Percentiles rank a stretch among this genome's conserved stretches.
phyloP scores from a whole-genome alignment of 1,140 invertebrate genomes.

The Pachypeltis micranthus region DNA sequence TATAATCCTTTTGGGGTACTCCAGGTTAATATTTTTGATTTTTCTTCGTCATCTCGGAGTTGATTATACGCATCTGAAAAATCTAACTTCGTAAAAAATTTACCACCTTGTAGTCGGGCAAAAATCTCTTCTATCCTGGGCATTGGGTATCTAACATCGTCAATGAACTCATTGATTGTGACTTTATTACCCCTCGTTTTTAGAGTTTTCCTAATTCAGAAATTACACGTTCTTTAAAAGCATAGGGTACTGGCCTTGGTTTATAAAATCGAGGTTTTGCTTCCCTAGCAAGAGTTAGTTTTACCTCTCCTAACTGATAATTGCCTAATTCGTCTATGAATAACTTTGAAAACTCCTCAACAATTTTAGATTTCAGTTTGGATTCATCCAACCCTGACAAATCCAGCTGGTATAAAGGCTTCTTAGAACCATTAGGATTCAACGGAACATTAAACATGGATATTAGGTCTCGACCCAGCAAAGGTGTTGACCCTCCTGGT shows the following conservation, averaged over 20 bases:
- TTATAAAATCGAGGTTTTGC: slow-evolving; percentile 21
- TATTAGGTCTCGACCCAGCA: neutral
- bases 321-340: neutral
- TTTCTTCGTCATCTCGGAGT: neutral
- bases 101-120: slow-evolving; percentile 3
- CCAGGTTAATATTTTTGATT: neutral
- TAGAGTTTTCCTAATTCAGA: slow-evolving; percentile 30
- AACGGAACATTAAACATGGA: neutral
- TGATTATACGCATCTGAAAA: slow-evolving; percentile 14
- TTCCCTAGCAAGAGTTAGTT: neutral
- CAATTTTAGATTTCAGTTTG: neutral
- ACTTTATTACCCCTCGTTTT: slow-evolving; percentile 26
- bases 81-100: slow-evolving; percentile 16
- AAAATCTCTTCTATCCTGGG: slow-evolving; percentile 15
- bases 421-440: neutral
- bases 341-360: neutral
- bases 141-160: slow-evolving; percentile 10
- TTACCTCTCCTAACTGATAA: neutral
- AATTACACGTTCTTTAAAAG: slow-evolving; percentile 29
- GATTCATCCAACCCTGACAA: neutral
- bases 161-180: slow-evolving; percentile 17
- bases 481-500: neutral
- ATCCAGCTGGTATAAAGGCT: neutral
- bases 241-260: slow-evolving; percentile 29
- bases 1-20: slow-evolving; percentile 5